Evolutionary conservation across 2,797 vertebrate genomes (phyloP), one percentile per base, ranked within the genome.

Genomic region (Rhinogobio ventralis): DNA sequence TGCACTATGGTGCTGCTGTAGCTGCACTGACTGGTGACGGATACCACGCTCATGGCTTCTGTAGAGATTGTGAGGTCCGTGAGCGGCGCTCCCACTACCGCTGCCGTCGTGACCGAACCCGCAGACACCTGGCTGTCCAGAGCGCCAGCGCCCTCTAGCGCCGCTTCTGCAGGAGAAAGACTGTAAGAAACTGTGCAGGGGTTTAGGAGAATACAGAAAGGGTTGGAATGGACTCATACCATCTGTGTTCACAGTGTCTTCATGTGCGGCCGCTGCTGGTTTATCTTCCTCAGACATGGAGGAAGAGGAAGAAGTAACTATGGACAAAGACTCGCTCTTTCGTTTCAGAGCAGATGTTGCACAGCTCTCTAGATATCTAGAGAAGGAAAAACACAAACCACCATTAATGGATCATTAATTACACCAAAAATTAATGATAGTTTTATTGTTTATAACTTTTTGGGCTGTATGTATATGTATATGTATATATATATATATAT

Each of bases 1-100:
- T 96, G 96, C n/a, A 96, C 96, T 6, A 95, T 93, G 75, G 96
- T 96, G 94, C 96, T 97, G 94, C 96, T 96, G 94, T 95, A 97
- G 85, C 96, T 97, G 93, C 96, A 96, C 91, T 96, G 97, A 93
- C 97, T 98, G 86, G 93, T 93, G 90, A 94, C 90, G 0, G 96
- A 97, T 46, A 95, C 95, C 85, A 95, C 93, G 19, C 97, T 97
- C 91, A 95, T 95, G 25, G 95, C 95, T 81, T 95, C 95, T 7
- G 88, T 93, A 86, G 95, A 93, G 89, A 96, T 89, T n/a, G 95
- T 93, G 92, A 93, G 90, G 90, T 96, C 95, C 7, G 95, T 94
- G 10, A 96, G 91, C 7, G 94, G 92, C 0, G 94, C 90, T 77
- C 94, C 94, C 49, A 95, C 93, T 28, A 94, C 85, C 0, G 94